These are phyloP conservation scores for Thymelicus acteon DNA, from an alignment of 2,888 invertebrate genomes.

Conservation along the genomic window DNA sequence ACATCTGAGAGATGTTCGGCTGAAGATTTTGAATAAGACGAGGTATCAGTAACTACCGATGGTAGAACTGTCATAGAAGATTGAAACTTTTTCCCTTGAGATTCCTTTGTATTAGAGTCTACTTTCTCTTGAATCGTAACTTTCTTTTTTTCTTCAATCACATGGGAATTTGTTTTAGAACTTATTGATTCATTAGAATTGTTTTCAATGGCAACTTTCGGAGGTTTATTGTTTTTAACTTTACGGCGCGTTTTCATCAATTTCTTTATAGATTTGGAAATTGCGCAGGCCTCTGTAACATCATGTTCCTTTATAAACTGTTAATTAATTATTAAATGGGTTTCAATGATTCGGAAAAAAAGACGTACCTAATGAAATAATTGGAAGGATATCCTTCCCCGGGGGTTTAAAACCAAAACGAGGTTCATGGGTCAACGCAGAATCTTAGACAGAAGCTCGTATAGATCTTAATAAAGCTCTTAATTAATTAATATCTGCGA, in stretches of 20 bases:
- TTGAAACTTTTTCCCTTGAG: slow-evolving; percentile 50
- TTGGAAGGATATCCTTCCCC: too few species aligned
- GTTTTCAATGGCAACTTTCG: background rate
- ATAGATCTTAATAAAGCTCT: too few species aligned
- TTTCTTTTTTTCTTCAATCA: slow-evolving; percentile 12
- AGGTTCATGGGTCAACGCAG: too few species aligned
- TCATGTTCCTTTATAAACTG: background rate
- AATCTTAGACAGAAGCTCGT: too few species aligned
- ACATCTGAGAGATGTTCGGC: slow-evolving; percentile 38
- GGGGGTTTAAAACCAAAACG: too few species aligned
- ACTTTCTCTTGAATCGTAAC: background rate
- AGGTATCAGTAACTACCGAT: slow-evolving; percentile 51
- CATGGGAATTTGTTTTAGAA: background rate
- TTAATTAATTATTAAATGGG: background rate
- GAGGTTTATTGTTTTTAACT: background rate
- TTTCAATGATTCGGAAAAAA: too few species aligned
- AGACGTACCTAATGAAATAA: too few species aligned
- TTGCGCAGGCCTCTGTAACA: slow-evolving; percentile 43
- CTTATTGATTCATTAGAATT: slow-evolving; percentile 1
- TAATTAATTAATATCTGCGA: too few species aligned
- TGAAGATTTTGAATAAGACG: slow-evolving; percentile 47
- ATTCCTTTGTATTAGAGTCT: background rate
- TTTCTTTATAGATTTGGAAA: slow-evolving; percentile 8
- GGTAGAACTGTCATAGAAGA: slow-evolving; percentile 58
- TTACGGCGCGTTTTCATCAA: slow-evolving; percentile 1